Conservation (phyloP, 2,888 invertebrate genomes). For the Nasonovia ribisnigri region DNA sequence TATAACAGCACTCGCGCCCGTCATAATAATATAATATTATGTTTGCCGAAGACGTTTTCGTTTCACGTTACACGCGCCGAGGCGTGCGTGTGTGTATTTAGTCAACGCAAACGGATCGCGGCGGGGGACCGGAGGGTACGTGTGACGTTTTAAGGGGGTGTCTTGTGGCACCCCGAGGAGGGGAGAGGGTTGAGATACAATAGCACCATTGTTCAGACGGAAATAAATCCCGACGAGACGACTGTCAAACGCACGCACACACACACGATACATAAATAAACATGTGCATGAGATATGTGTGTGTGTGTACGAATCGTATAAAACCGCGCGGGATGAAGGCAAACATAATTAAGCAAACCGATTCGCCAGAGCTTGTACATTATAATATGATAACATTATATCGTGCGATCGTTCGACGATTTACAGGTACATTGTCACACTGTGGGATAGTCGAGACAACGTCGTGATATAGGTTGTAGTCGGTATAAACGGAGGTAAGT, state of each 20-base stretch:
- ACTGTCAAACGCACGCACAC: slow-evolving; percentile 50
- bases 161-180: not conserved
- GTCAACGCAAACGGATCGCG: not conserved
- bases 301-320: not conserved
- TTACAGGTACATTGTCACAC: not conserved
- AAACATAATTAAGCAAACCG: slow-evolving; percentile 43
- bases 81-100: not conserved
- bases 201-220: slow-evolving; percentile 49
- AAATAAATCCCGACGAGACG: slow-evolving; percentile 62
- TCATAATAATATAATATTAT: slow-evolving; percentile 24
- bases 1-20: not conserved
- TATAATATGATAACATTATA: not conserved
- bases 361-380: not conserved
- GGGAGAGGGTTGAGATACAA: not conserved
- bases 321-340: slow-evolving; percentile 32
- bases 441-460: not conserved
- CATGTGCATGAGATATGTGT: not conserved
- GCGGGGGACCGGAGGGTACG: not conserved
- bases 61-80: slow-evolving; percentile 9
- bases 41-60: slow-evolving; percentile 55
- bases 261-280: not conserved
- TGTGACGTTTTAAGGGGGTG: not conserved
- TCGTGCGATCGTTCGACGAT: not conserved
- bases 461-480: not conserved
- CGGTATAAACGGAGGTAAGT: not conserved